Base-by-base conservation (phyloP, 1,140 invertebrate species). In the Trichomalopsis sarcophagae region DNA sequence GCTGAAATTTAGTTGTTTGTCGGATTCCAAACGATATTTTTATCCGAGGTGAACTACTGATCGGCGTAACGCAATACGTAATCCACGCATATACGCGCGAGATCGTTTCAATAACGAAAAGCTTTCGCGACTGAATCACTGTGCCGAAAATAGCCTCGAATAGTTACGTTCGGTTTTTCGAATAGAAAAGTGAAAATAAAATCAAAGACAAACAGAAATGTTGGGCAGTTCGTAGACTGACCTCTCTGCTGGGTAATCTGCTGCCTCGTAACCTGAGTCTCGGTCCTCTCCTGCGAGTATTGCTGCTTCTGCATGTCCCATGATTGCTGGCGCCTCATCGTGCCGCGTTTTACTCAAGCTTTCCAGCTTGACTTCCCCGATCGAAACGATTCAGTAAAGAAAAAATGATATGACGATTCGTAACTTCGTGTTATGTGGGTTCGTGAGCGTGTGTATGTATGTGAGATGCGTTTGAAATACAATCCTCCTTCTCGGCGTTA, bases 161-260 rank as follows among this genome's bases (percentile, higher is more conserved):
- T 44, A 1, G 40, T 44, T 44, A 44, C 10, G 9, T n/a, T 21
- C 2, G 1, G 1, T 62, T 62, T 21, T 17, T 62, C 55, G 17
- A 55, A 44, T 17, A 75, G 17, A 44, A 36, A 75, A 75, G 33
- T n/a, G 40, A 75, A 75, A 40, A 75, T 36, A 33, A 74, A 44
- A 75, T 7, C 27, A 78, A 47, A 78, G 55, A 30, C 17, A 78
- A 27, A 62, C 17, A 62, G 6, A n/a, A 17, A n/a, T 6, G 55
- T n/a, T n/a, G 55, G 55, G 55, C 55, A 62, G 55, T 7, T 62
- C 21, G 55, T 33, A 4, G 33, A 91, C 96, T 94, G 93, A 96
- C 96, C 96, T 96, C 95, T 95, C 94, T 96, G 96, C 91, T 97
- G 96, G 92, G 95, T 96, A 91, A 96, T 94, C 92, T 93, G 92